Evolutionary conservation across 2,888 invertebrate species (phyloP), one percentile per base, ranked within the genome.

Genomic region (Hyles lineata): DNA sequence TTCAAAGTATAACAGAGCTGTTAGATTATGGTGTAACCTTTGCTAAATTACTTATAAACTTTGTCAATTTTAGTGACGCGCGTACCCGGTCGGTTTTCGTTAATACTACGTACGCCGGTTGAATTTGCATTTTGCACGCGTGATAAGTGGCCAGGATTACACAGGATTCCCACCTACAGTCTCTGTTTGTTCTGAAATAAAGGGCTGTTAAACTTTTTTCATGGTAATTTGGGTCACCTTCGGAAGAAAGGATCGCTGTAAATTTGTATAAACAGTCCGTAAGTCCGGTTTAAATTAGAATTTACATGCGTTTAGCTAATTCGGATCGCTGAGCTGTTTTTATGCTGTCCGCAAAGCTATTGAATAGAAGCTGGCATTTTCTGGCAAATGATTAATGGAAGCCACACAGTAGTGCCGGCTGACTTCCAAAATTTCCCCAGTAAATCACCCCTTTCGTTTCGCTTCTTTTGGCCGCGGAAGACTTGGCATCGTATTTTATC

Each of bases 81-180:
- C 72, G 67, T 59, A 72, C 67, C 72, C 79, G 83, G 85, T 83
- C 85, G 81, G 83, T 89, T 92, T 88, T 89, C 90, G 93, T 91
- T 94, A 92, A 93, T 92, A 89, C 91, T 89, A 90, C 92, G 91
- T 91, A 89, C 88, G 83, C 88, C 86, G 86, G 80, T 84, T 80
- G 90, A 92, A 94, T 94, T 94, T 94, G 94, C 94, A 94, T 94
- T 94, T 94, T 94, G 93, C 92, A 93, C 94, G 92, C 92, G 94
- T 94, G 94, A 94, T 94, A 94, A 94, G 94, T 94, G 93, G 89
- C 82, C 85, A 78, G 94, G 94, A 94, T 94, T 94, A 94, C 92
- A 91, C 85, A 88, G 94, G 93, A 92, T 93, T 92, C 90, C 88
- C 89, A 87, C 92, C 90, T 91, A 90, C 92, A 89, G 92, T 91